Evolutionary conservation across 1,140 invertebrate genomes (phyloP), one percentile per base, ranked within the genome.

Genomic region (Panagrolaimus sp.): DNA sequence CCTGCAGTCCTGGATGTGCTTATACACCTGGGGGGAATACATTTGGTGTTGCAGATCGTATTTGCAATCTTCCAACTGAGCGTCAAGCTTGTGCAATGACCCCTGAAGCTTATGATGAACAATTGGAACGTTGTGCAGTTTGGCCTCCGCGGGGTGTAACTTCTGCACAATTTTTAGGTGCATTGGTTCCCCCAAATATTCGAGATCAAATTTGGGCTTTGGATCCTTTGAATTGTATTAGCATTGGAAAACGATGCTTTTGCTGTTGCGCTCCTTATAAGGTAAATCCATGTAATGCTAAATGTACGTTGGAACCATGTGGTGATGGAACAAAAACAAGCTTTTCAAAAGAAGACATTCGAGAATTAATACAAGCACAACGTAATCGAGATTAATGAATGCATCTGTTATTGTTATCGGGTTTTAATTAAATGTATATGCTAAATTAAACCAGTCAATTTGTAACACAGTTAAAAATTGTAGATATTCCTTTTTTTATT

Each of bases 31-130:
- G 76, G 70, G 75, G 68, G 14, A 77, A 77, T 69, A 71, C 71
- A 17, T 73, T 77, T 63, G 76, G 76, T 12, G 75, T 77, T 4
- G 71, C 71, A 24, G 76, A 77, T 48, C 65, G 76, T 28, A 73
- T 77, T 46, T 77, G 76, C 65, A 69, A 77, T 64, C 70, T 77
- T 32, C 76, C 76, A 2, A 77, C 76, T 9, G 76, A 77, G 48
- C 71, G 68, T 43, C 76, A 77, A 69, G 74, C 76, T 26, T 77
- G 76, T 67, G 76, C 76, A 9, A 77, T 77, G 76, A 77, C 76
- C 32, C 62, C 70, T 43, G 64, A 71, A 45, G 75, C 76, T 15
- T 77, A 48, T 62, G 69, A 77, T 46, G 64, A 71, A 46, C 24
- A 62, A 24, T 68, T 26, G 21, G 75, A 71, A 32, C 17, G 28